A percentile compares a stretch with the other conserved stretches of the same genome.
These are phyloP conservation scores for Tinea trinotella DNA, from an alignment of 2,888 invertebrate genomes.

Conservation along the genomic window DNA sequence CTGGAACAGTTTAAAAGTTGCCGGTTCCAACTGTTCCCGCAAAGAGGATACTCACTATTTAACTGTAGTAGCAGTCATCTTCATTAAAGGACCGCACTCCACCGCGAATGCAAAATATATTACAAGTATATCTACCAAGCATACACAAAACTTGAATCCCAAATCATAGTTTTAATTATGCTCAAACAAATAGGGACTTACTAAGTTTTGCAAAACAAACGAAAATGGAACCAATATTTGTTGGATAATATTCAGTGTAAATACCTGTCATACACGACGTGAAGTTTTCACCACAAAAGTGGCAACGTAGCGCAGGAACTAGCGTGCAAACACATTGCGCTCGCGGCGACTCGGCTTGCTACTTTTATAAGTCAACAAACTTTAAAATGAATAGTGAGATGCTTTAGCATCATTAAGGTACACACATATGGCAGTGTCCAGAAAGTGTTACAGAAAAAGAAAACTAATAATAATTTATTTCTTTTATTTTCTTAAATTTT, in stretches of 20 bases:
- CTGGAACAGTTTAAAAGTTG: too few relatives aligned
- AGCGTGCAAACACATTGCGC: slow-evolving; percentile 34
- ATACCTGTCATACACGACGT: slow-evolving; percentile 47
- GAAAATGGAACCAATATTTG: slow-evolving; percentile 28
- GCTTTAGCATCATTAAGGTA: too few relatives aligned
- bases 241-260: slow-evolving; percentile 47
- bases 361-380: slow-evolving; percentile 4
- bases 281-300: slow-evolving; percentile 40
- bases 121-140: too few relatives aligned
- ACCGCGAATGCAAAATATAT: too few relatives aligned
- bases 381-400: neutral
- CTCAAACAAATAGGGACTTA: slow-evolving; percentile 7
- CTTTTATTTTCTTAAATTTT: too few relatives aligned
- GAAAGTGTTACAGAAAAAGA: too few relatives aligned
- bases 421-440: too few relatives aligned
- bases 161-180: slow-evolving; percentile 16
- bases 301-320: slow-evolving; percentile 31
- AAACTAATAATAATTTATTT: too few relatives aligned
- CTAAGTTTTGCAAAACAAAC: slow-evolving; percentile 20
- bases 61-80: too few relatives aligned
- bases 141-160: neutral
- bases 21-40: too few relatives aligned
- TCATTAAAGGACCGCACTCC: too few relatives aligned
- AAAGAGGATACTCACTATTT: too few relatives aligned
- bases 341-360: slow-evolving; percentile 17